Evolutionary conservation across 2,113 vertebrate species (phyloP).

Genomic region (Daubentonia madagascariensis): DNA sequence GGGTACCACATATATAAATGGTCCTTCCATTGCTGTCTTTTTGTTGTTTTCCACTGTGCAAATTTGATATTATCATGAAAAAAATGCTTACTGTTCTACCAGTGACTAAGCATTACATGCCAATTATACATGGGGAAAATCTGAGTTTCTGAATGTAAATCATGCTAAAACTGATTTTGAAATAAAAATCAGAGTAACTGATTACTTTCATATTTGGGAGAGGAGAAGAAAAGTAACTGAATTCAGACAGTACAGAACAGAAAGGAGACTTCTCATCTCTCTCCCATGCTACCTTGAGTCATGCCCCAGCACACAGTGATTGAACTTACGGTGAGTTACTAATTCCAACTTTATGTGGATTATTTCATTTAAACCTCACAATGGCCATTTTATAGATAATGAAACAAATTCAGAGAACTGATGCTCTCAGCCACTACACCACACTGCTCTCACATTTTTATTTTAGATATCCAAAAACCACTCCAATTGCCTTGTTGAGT

Average conservation of each 20-base stretch:
- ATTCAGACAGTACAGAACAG: not conserved
- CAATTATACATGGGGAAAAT: not conserved
- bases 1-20: not conserved
- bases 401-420: not conserved
- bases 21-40: not conserved
- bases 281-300: not conserved
- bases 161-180: not conserved
- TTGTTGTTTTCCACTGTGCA: not conserved
- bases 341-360: not conserved
- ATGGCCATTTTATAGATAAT: not conserved
- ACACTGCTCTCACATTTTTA: not conserved
- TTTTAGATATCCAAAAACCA: not conserved
- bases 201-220: not conserved
- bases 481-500: not conserved
- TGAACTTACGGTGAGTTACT: not conserved
- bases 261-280: not conserved
- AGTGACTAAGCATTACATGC: not conserved
- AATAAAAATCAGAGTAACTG: not conserved
- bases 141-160: not conserved
- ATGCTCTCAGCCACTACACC: not conserved
- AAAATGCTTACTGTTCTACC: not conserved
- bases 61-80: not conserved
- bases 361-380: not conserved
- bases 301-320: rapidly evolving
- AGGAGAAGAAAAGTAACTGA: not conserved